Evolutionary conservation across 2,797 vertebrate genomes (phyloP).

Genomic region (Bradypodion ventrale): DNA sequence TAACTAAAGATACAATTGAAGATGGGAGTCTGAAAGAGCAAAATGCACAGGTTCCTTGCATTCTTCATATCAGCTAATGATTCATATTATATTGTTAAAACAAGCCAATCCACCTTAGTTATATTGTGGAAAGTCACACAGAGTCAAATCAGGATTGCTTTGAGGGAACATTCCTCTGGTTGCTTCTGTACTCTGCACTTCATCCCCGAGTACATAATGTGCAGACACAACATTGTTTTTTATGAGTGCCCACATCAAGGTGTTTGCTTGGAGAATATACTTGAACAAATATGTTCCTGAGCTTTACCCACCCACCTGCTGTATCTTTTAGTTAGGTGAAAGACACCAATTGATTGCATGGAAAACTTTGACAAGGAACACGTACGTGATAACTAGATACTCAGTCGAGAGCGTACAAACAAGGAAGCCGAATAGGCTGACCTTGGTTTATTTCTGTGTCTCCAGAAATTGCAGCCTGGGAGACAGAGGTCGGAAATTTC

Average conservation of each 20-base stretch:
- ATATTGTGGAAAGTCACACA: not conserved
- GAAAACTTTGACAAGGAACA: not conserved
- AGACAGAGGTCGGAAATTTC: too few relatives aligned
- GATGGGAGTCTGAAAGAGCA: slow-evolving; percentile 4
- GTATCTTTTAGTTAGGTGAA: not conserved
- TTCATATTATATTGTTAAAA: not conserved
- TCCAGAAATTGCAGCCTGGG: not conserved
- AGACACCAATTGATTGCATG: not conserved
- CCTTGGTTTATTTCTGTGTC: not conserved
- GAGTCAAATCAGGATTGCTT: not conserved
- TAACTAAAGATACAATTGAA: not conserved
- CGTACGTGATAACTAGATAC: not conserved
- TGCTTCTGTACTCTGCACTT: slow-evolving; percentile 1
- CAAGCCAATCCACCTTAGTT: not conserved
- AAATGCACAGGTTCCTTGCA: not conserved
- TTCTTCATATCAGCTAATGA: not conserved
- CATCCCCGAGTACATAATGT: not conserved
- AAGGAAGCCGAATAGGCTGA: not conserved
- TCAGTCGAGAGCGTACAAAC: not conserved
- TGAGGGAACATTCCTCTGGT: slow-evolving; percentile 15
- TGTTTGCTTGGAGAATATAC: not conserved
- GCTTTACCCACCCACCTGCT: not conserved
- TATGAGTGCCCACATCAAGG: not conserved
- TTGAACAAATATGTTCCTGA: not conserved
- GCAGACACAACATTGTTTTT: not conserved